These are phyloP conservation scores for Orestias chungarensis DNA, from an alignment of 2,797 vertebrate species.

Conservation along the genomic window DNA sequence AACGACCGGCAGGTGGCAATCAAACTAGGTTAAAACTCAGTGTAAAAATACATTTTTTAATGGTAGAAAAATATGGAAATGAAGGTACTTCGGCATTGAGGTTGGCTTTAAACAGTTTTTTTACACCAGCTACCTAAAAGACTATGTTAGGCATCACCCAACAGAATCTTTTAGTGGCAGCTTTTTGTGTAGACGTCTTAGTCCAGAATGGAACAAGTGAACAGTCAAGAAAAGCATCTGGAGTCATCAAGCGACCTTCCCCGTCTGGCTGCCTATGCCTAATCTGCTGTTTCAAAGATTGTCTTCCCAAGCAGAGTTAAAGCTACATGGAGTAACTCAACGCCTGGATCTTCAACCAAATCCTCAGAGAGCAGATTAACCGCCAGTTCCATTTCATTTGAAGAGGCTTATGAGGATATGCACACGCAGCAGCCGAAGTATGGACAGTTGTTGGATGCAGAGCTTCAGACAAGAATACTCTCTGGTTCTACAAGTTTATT, in stretches of 20 bases:
- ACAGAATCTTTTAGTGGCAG: no score
- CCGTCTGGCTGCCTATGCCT: constrained; percentile 39
- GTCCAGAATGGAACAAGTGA: constrained; percentile 16
- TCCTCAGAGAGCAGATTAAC: constrained; percentile 29
- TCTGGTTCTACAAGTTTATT: not conserved
- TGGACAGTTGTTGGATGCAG: not conserved
- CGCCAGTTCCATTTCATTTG: constrained; percentile 2
- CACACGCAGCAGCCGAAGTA: constrained; percentile 7
- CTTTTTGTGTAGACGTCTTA: not conserved
- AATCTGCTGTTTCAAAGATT: constrained; percentile 44
- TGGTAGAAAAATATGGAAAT: no score
- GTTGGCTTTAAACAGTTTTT: not conserved
- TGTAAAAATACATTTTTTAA: no score
- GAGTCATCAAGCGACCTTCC: constrained; percentile 35
- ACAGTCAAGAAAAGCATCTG: constrained; percentile 34
- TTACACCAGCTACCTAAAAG: constrained; percentile 20
- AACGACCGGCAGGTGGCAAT: no score
- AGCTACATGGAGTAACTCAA: constrained; percentile 44
- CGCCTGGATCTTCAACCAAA: constrained; percentile 36
- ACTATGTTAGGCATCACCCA: constrained; percentile 6
- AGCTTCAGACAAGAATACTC: not conserved
- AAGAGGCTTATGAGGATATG: not conserved
- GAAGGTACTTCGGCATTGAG: not conserved
- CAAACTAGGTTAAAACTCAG: not conserved
- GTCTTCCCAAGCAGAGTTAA: constrained; percentile 39